Percentiles rank a stretch among this genome's conserved stretches.
Evolutionary conservation across 2,113 vertebrate species (phyloP).

Genomic region (Sphyrna mokarran): DNA sequence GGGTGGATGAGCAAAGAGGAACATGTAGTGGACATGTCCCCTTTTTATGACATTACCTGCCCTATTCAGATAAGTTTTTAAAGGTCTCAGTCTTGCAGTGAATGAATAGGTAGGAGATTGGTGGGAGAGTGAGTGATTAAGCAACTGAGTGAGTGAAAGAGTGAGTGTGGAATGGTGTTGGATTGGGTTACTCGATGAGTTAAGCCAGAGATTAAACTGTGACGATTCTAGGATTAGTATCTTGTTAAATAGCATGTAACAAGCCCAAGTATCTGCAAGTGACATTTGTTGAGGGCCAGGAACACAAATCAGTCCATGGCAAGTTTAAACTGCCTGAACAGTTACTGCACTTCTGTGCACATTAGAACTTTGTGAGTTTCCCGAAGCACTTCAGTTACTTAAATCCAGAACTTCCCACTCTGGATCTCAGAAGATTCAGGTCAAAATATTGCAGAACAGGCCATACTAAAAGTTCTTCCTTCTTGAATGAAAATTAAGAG

Average conservation of each 20-base stretch:
- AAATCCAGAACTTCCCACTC: not conserved
- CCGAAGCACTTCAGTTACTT: not conserved
- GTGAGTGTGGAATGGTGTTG: too few species aligned
- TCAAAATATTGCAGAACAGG: not conserved
- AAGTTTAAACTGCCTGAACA: not conserved
- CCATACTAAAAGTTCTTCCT: not conserved
- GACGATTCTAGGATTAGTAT: not conserved
- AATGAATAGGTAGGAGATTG: too few species aligned
- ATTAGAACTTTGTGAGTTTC: not conserved
- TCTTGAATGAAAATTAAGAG: not conserved
- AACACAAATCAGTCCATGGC: not conserved
- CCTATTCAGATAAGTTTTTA: too few species aligned
- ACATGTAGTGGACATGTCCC: too few species aligned
- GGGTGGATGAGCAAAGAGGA: too few species aligned
- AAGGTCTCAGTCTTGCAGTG: too few species aligned
- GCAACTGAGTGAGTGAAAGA: too few species aligned
- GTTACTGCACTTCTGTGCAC: not conserved
- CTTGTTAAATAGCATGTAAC: not conserved
- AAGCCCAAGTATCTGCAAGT: not conserved
- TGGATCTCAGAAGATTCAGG: not conserved
- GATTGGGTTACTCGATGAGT: not conserved
- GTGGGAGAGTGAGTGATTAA: too few species aligned
- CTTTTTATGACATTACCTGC: too few species aligned
- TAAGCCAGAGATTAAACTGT: not conserved
- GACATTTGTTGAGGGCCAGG: not conserved